Evolutionary conservation across 2,113 vertebrate genomes (phyloP).

Genomic region (Rhinopithecus roxellana): DNA sequence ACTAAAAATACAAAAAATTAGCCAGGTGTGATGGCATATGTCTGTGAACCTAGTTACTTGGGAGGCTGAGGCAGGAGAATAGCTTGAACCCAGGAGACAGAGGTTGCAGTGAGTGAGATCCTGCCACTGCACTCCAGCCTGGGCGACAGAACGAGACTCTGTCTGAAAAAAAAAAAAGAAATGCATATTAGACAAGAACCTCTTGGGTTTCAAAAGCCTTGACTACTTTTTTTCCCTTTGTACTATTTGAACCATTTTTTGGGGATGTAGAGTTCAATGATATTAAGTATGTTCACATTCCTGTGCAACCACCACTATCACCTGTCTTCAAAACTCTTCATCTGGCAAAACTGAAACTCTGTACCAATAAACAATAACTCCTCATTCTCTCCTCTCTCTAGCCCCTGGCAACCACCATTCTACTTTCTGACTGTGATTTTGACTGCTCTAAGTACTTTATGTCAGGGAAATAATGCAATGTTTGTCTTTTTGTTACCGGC

Average conservation of each 20-base stretch:
- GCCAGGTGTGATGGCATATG: neutral
- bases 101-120: neutral
- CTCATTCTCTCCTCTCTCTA: neutral
- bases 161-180: neutral
- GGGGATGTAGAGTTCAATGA: neutral
- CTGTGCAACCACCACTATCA: neutral
- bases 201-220: neutral
- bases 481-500: neutral
- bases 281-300: neutral
- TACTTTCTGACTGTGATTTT: neutral
- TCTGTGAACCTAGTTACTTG: neutral
- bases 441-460: neutral
- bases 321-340: neutral
- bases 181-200: neutral
- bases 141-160: neutral
- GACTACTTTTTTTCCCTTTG: neutral
- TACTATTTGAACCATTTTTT: neutral
- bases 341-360: neutral
- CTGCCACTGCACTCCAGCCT: neutral
- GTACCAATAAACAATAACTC: neutral
- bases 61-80: neutral
- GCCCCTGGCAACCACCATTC: neutral
- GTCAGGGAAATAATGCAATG: neutral
- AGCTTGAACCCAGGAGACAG: neutral
- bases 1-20: neutral